A percentile compares a stretch with the other conserved stretches of the same genome.
Evolutionary conservation across 2,113 vertebrate genomes (phyloP).

Genomic region (Phasianus colchicus): DNA sequence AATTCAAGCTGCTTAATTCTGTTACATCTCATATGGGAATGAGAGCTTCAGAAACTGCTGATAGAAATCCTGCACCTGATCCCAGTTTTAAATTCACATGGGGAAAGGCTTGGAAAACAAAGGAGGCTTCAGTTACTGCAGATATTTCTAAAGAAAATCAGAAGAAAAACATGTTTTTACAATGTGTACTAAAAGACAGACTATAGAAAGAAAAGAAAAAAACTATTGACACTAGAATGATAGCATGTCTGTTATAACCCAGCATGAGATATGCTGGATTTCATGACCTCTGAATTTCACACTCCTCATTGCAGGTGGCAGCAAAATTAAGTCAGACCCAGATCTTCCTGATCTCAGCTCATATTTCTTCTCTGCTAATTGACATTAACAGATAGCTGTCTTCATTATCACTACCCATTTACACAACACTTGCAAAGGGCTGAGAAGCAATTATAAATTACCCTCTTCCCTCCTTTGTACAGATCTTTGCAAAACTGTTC

Average conservation of each 20-base stretch:
- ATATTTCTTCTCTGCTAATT: not conserved
- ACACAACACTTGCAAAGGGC: not conserved
- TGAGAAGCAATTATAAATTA: constrained; percentile 24
- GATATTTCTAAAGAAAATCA: not conserved
- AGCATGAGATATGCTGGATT: not conserved
- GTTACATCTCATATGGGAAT: not conserved
- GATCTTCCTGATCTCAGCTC: not conserved
- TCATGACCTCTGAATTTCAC: not conserved
- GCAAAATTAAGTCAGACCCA: not conserved
- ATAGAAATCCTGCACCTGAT: not conserved
- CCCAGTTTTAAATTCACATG: not conserved
- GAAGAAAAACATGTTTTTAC: not conserved
- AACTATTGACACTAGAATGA: not conserved
- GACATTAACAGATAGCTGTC: not conserved
- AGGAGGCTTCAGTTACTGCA: not conserved
- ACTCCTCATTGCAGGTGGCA: not conserved
- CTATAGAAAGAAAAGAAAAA: not conserved
- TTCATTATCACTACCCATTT: not conserved
- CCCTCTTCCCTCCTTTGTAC: not conserved
- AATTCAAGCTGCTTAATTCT: not conserved
- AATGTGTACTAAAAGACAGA: not conserved
- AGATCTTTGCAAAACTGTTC: not conserved
- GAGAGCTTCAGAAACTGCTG: not conserved
- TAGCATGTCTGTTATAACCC: not conserved
- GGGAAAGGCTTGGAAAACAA: not conserved